Percentiles rank a stretch among this genome's conserved stretches.
Evolutionary conservation across 2,797 vertebrate genomes (phyloP).

Genomic region (Sebastes cheni): DNA sequence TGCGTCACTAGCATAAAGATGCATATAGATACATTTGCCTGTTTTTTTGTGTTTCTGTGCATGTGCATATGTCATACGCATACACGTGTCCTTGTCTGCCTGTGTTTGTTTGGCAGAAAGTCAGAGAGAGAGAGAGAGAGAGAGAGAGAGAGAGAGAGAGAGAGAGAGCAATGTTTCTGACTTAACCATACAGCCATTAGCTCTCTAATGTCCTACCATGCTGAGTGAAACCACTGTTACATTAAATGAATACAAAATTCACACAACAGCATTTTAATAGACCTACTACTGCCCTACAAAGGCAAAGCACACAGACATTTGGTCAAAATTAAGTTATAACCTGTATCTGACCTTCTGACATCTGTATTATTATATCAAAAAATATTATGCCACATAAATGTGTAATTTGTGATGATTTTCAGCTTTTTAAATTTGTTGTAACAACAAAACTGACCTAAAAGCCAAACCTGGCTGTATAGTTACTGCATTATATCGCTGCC

Average conservation of each 20-base stretch:
- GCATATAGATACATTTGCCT: neutral
- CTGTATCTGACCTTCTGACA: neutral
- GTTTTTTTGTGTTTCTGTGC: neutral
- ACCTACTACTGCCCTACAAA: neutral
- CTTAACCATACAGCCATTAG: constrained; percentile 21
- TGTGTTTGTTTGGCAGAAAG: neutral
- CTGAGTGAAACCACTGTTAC: constrained; percentile 11
- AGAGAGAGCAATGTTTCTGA: neutral
- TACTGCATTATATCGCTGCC: neutral
- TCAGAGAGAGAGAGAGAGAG: neutral
- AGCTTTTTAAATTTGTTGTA: neutral
- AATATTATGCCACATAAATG: neutral
- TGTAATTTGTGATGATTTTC: neutral
- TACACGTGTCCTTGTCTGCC: neutral
- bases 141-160: neutral
- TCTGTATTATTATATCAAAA: neutral
- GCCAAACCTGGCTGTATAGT: neutral
- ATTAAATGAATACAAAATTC: constrained; percentile 16
- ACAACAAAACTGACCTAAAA: neutral
- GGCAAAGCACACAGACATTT: neutral
- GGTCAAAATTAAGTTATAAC: neutral
- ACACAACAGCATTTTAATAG: constrained; percentile 12
- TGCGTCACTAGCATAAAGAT: constrained; percentile 17
- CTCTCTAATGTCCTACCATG: constrained; percentile 29
- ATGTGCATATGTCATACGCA: neutral